phyloP scores from a whole-genome alignment of 2,888 invertebrate genomes.

The Tromatobia lineatoria region DNA sequence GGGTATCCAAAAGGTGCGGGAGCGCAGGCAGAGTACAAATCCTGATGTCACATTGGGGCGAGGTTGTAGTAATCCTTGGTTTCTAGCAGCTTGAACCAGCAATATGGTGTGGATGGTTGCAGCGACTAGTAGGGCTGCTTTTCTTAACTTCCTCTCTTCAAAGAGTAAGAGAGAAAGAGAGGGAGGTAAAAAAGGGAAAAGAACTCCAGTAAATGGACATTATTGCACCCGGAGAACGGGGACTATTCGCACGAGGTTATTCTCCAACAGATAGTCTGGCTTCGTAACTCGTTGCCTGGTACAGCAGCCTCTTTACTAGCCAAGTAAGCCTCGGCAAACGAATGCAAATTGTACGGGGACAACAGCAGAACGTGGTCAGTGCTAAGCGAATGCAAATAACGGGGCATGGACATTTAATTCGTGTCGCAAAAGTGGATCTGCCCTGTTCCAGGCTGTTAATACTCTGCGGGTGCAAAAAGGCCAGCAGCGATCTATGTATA shows the following conservation, averaged over 20 bases:
- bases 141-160: constrained; percentile 19
- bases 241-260: constrained; percentile 74
- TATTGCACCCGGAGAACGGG: constrained; percentile 71
- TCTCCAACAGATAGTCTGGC: constrained; percentile 70
- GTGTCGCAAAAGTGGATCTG: constrained; percentile 69
- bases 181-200: constrained; percentile 7
- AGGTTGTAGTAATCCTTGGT: constrained; percentile 63
- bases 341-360: constrained; percentile 65
- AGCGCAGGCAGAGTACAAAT: constrained; percentile 44
- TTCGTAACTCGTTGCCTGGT: constrained; percentile 61
- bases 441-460: constrained; percentile 64
- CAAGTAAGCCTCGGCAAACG: constrained; percentile 57
- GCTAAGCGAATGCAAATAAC: constrained; percentile 69
- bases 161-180: constrained; percentile 3
- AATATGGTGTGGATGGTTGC: constrained; percentile 29
- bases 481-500: constrained; percentile 31
- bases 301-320: constrained; percentile 23
- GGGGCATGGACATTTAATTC: constrained; percentile 69
- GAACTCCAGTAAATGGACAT: constrained; percentile 62
- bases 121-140: constrained; percentile 63
- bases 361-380: constrained; percentile 50
- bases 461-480: constrained; percentile 46
- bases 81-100: constrained; percentile 56
- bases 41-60: constrained; percentile 49
- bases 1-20: constrained; percentile 27